phyloP scores from a whole-genome alignment of 2,888 invertebrate species.

The Tribolium freemani region DNA sequence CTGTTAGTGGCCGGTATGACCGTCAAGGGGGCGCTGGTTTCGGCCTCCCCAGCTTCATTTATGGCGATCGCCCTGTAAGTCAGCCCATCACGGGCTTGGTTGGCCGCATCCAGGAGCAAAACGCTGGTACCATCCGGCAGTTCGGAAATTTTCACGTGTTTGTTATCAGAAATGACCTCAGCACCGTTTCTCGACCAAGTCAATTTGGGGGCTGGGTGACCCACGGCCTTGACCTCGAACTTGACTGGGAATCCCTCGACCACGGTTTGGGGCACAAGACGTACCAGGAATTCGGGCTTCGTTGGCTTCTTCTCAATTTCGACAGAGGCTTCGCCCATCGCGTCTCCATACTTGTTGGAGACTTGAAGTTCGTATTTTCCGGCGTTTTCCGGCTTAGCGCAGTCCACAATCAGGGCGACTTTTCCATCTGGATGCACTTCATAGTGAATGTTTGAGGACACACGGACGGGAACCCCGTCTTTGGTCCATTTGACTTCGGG shows the following conservation, averaged over 20 bases:
- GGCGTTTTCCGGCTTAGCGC: conserved; percentile 83
- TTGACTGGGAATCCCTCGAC: conserved; percentile 89
- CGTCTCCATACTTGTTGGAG: conserved; percentile 83
- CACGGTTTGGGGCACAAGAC: conserved; percentile 80
- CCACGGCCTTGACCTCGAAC: conserved; percentile 82
- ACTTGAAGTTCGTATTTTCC: conserved; percentile 87
- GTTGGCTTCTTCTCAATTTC: conserved; percentile 79
- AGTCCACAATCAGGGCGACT: conserved; percentile 82
- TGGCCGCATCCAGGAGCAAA: conserved; percentile 79
- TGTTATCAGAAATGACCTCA: conserved; percentile 81
- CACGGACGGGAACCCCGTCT: conserved; percentile 81
- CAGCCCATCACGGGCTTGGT: conserved; percentile 80
- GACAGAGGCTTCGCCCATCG: conserved; percentile 76
- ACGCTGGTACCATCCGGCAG: conserved; percentile 83
- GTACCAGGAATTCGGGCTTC: conserved; percentile 82
- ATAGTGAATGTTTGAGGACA: conserved; percentile 81
- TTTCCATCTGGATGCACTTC: conserved; percentile 86
- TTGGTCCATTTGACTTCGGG: conserved; percentile 92
- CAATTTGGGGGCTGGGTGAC: conserved; percentile 83
- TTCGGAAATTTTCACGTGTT: conserved; percentile 76
- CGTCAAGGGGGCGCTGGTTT: conserved; percentile 77
- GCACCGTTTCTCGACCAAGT: conserved; percentile 85
- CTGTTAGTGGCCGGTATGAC: conserved; percentile 73
- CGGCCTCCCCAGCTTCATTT: conserved; percentile 81
- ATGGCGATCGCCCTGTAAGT: conserved; percentile 82